Evolutionary conservation across 1,140 invertebrate species (phyloP), one percentile per base, ranked within the genome.

Genomic region (Lysiphlebus fabarum): DNA sequence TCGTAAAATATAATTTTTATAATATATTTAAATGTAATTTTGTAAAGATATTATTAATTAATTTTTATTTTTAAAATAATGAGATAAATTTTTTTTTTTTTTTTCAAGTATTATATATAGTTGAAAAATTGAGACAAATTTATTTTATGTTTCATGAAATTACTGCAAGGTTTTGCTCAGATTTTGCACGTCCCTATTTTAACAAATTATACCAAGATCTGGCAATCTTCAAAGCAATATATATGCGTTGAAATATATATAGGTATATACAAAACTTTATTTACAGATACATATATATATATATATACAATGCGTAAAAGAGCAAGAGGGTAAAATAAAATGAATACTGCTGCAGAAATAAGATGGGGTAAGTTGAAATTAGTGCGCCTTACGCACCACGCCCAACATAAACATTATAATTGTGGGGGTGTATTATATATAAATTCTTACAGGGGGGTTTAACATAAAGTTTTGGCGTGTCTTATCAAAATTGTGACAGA

Each of bases 381-480:
- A 70, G 66, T 63, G 56, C 17, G 36, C 11, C 38, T 33, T 51
- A 38, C 36, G 11, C 38, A 65, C 73, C 73, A 75, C 74, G 71
- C 74, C 73, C 71, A 71, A 74, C 72, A 73, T 74, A 76, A 76
- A 74, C 72, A 73, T 68, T 65, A 60, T 74, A 74, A 75, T 76
- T 74, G 73, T 68, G 68, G 65, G 71, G 73, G 73, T 41, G 26
- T 67, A 71, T 73, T 36, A 34, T 51, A 37, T 51, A 51, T 51
- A 42, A 54, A 45, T 58, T 57, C 58, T 67, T 53, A 68, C 17
- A 26, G 17, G 17, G 17, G 17, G 17, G 17, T 26, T 2, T 26
- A 26, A 26, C 17, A 2, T 2, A 26, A 26, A 26, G 17, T 26
- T 26, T 26, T 1, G 17, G 17, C 17, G 17, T 26, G 67, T 71